Percentiles rank a stretch among this genome's conserved stretches.
These are phyloP conservation scores for Stegostoma tigrinum DNA, from an alignment of 2,113 vertebrate genomes.

Conservation along the genomic window DNA sequence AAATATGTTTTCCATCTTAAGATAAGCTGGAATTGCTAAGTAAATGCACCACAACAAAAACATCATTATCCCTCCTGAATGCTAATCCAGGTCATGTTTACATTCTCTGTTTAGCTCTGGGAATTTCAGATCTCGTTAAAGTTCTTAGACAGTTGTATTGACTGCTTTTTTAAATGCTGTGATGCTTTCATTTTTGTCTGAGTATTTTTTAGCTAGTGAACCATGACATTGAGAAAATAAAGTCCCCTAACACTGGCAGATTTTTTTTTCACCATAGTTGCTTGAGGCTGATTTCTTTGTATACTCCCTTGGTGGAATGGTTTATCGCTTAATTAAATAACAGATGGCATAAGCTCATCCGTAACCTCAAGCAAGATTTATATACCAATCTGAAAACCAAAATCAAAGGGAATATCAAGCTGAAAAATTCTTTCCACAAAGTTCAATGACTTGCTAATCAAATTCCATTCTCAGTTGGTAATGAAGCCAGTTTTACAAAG, in stretches of 20 bases:
- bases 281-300: constrained; percentile 40
- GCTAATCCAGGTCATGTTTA: background rate
- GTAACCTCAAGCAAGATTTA: constrained; percentile 44
- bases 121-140: background rate
- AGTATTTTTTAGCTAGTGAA: background rate
- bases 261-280: constrained; percentile 42
- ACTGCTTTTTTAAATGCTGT: background rate
- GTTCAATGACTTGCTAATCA: constrained; percentile 30
- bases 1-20: background rate
- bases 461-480: background rate
- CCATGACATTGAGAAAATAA: constrained; percentile 28
- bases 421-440: constrained; percentile 19
- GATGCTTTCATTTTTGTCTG: background rate
- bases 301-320: constrained; percentile 39
- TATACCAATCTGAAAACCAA: constrained; percentile 5
- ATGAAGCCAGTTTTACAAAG: background rate
- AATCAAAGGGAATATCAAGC: constrained; percentile 36
- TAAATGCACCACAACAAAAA: background rate
- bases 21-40: background rate
- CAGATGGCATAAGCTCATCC: constrained; percentile 48
- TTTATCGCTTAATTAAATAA: constrained; percentile 55
- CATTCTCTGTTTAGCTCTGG: background rate
- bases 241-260: background rate
- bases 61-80: background rate
- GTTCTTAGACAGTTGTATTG: background rate